Base-by-base conservation (phyloP, 2,113 vertebrate genomes). In the Zeus faber region DNA sequence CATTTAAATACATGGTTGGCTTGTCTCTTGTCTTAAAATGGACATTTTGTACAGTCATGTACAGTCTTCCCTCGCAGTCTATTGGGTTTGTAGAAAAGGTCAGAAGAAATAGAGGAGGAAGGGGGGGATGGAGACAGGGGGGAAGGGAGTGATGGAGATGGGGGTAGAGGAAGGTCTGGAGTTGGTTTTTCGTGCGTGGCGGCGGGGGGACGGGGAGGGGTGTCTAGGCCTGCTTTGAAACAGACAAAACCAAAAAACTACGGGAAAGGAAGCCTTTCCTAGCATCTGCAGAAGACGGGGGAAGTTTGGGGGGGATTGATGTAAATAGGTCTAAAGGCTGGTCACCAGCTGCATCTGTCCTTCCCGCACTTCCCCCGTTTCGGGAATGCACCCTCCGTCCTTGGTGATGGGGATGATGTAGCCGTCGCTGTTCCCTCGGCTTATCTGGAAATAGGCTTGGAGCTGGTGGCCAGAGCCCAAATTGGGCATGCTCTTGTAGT, bases 271-370 rank as follows among this genome's bases (percentile, higher is more conserved):
- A 58, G 31, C 45, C 59, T 53, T 60, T 56, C 51, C 52, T 27
- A 5, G 27, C 57, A 11, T 8, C 9, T 11, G 3, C 70, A 54
- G 46, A 10, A 26, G 37, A 65, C 68, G 52, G 44, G 44, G 23
- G 7, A 9, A 7, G 44, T 21, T 23, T 21, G 49, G 14, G 26
- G 55, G 66, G 61, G 56, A 81, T 52, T 79, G 81, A 86, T 86
- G 89, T 73, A 81, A 92, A 90, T 87, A 92, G 74, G 70, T 88
- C 94, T 95, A 99, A 91, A 99, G 96, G 86, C 97, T 99, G 31
- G 97, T 99, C 67, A 99, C 95, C 84, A 99, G 90, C 85, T 99
- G 97, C 97, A 98, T 99, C 78, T 98, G 96, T 93, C 97, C 95
- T 96, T 99, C 96, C 84, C 93, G 92, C 72, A 98, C 95, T 1